phyloP scores from a whole-genome alignment of 2,888 invertebrate genomes.

The Dasysyrphus albostriatus region DNA sequence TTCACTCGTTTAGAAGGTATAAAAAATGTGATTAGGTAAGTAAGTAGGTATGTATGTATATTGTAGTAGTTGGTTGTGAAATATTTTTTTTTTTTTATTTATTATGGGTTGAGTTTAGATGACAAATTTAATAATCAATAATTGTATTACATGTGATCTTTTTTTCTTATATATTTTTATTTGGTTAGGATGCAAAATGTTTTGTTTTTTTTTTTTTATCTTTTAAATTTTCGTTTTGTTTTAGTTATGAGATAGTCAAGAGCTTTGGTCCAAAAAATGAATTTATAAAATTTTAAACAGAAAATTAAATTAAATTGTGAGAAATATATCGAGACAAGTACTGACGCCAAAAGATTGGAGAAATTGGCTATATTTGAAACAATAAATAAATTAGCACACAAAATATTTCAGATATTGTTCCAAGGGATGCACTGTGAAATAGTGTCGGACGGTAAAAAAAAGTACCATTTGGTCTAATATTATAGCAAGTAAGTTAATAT shows the following conservation, averaged over 20 bases:
- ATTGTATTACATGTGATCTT: neutral
- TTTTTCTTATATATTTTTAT: neutral
- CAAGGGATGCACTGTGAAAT: too few species aligned
- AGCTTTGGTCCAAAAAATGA: slow-evolving; percentile 67
- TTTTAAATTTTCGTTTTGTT: slow-evolving; percentile 12
- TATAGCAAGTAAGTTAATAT: too few species aligned
- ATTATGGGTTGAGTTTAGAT: slow-evolving; percentile 25
- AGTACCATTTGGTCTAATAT: too few species aligned
- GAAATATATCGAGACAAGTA: neutral
- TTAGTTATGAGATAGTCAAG: slow-evolving; percentile 55
- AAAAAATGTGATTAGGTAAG: slow-evolving; percentile 60
- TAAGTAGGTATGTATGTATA: slow-evolving; percentile 7
- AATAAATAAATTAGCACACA: too few species aligned
- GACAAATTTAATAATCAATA: slow-evolving; percentile 32
- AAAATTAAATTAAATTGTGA: slow-evolving; percentile 8
- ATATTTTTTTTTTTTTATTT: slow-evolving; percentile 22
- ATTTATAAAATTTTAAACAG: slow-evolving; percentile 3
- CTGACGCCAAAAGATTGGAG: too few species aligned
- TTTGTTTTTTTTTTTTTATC: neutral
- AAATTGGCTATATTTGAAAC: too few species aligned
- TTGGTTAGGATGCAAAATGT: neutral
- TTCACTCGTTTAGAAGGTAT: slow-evolving; percentile 67
- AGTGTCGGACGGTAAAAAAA: too few species aligned
- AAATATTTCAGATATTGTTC: too few species aligned
- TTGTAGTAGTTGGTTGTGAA: slow-evolving; percentile 26